phyloP scores from a whole-genome alignment of 2,888 invertebrate genomes.

The Parasteatoda lunata region DNA sequence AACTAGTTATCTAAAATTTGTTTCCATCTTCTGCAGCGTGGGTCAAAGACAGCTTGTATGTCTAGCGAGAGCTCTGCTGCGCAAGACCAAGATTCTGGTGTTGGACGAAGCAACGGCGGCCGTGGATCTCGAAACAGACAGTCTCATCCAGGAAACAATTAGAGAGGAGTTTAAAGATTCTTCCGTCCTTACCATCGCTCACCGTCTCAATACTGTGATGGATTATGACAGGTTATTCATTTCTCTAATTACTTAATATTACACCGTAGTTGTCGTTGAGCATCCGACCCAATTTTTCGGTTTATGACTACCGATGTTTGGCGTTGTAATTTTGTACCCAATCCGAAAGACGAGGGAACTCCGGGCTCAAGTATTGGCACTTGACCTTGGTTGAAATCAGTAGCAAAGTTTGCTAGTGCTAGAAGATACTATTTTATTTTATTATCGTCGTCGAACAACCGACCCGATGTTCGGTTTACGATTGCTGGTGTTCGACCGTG shows the following conservation, averaged over 20 bases:
- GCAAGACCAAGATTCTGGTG: slow-evolving; percentile 76
- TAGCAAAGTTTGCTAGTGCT: too few relatives aligned
- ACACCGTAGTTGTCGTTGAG: neutral
- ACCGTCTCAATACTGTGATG: slow-evolving; percentile 69
- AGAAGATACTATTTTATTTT: too few relatives aligned
- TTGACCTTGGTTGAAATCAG: too few relatives aligned
- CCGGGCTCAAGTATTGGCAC: too few relatives aligned
- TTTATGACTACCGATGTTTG: too few relatives aligned
- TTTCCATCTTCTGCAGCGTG: slow-evolving; percentile 71
- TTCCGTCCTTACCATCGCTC: slow-evolving; percentile 78
- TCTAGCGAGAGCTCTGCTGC: slow-evolving; percentile 75
- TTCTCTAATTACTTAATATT: neutral
- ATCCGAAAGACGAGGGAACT: too few relatives aligned
- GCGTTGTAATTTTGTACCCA: too few relatives aligned
- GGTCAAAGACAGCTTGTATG: slow-evolving; percentile 77
- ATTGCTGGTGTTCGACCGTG: too few relatives aligned
- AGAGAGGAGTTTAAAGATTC: slow-evolving; percentile 88
- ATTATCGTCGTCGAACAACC: too few relatives aligned
- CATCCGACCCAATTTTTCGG: too few relatives aligned
- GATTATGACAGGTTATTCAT: slow-evolving; percentile 66
- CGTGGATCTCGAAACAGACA: slow-evolving; percentile 77
- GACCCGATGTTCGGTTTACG: too few relatives aligned
- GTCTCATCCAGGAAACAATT: slow-evolving; percentile 83
- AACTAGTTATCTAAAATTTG: neutral
- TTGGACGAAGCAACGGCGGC: slow-evolving; percentile 78